A percentile compares a stretch with the other conserved stretches of the same genome.
Evolutionary conservation across 1,140 invertebrate species (phyloP).

Genomic region (Leptinotarsa defecta): DNA sequence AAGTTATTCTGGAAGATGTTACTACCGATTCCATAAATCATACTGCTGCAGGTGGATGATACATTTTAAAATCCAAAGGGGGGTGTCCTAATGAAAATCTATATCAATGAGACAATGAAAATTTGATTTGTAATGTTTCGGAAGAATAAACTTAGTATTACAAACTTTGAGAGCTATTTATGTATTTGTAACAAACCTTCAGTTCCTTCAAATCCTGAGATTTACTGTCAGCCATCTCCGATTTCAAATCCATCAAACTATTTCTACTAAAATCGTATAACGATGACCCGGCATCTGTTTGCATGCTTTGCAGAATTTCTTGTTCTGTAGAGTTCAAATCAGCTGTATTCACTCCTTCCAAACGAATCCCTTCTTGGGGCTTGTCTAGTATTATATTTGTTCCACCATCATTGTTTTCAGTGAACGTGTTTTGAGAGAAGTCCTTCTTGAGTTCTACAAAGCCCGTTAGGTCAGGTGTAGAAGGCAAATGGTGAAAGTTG

Average conservation of each 20-base stretch:
- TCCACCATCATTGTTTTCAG: slow-evolving; percentile 18
- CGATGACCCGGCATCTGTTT: slow-evolving; percentile 1
- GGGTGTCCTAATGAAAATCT: too few relatives aligned
- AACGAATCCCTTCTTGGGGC: not conserved
- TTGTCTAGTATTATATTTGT: slow-evolving; percentile 1
- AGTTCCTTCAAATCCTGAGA: not conserved
- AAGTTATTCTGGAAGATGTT: too few relatives aligned
- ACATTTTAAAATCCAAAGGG: too few relatives aligned
- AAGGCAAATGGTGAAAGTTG: slow-evolving; percentile 41
- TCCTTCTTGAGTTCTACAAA: slow-evolving; percentile 30
- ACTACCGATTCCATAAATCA: too few relatives aligned
- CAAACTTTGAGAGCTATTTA: not conserved
- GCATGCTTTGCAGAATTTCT: slow-evolving; percentile 13
- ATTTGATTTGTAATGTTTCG: too few relatives aligned
- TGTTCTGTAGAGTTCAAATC: not conserved
- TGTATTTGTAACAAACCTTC: slow-evolving; percentile 8
- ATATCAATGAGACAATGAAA: too few relatives aligned
- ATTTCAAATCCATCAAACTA: slow-evolving; percentile 4
- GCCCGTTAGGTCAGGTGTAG: slow-evolving; percentile 38
- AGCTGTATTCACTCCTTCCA: not conserved
- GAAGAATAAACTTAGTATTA: not conserved
- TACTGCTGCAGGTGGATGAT: too few relatives aligned
- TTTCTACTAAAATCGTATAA: slow-evolving; percentile 11
- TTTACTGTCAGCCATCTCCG: slow-evolving; percentile 7
- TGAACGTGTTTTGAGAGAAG: slow-evolving; percentile 6